Percentiles rank a stretch among this genome's conserved stretches.
phyloP scores from a whole-genome alignment of 2,113 vertebrate species.

The Pholis gunnellus region DNA sequence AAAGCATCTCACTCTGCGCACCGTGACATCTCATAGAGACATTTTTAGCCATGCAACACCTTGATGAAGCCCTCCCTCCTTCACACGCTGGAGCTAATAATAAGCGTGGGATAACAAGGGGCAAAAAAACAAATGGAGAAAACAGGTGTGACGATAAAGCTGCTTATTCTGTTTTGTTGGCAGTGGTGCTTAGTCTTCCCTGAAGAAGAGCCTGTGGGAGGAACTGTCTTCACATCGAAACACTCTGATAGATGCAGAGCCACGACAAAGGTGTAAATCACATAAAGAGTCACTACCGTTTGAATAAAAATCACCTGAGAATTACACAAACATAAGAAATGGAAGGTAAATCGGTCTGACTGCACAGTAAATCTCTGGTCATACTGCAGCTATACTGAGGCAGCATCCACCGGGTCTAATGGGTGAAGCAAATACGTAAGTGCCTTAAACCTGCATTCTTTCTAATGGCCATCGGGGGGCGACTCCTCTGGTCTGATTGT shows the following conservation, averaged over 20 bases:
- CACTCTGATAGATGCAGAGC: constrained; percentile 20
- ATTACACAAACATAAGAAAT: not conserved
- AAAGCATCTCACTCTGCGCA: constrained; percentile 32
- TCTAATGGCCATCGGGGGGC: not conserved
- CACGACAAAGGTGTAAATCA: constrained; percentile 36
- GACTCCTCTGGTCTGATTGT: not conserved
- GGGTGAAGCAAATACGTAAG: too few species aligned
- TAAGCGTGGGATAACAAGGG: constrained; percentile 31
- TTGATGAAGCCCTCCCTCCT: constrained; percentile 17
- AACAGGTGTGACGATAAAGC: constrained; percentile 44
- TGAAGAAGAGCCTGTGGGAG: constrained; percentile 54
- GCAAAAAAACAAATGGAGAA: not conserved
- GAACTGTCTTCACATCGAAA: constrained; percentile 19
- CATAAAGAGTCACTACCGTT: not conserved
- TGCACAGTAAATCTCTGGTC: not conserved
- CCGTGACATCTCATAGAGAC: constrained; percentile 3
- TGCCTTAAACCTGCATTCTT: not conserved
- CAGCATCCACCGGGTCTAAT: too few species aligned
- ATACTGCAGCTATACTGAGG: not conserved
- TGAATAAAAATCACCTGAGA: constrained; percentile 3
- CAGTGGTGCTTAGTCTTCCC: constrained; percentile 46
- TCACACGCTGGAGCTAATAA: constrained; percentile 50
- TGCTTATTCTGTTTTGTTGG: constrained; percentile 45
- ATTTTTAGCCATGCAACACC: constrained; percentile 25
- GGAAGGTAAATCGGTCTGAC: not conserved